Evolutionary conservation across 2,888 invertebrate species (phyloP), one percentile per base, ranked within the genome.

Genomic region (Agriopis marginaria): DNA sequence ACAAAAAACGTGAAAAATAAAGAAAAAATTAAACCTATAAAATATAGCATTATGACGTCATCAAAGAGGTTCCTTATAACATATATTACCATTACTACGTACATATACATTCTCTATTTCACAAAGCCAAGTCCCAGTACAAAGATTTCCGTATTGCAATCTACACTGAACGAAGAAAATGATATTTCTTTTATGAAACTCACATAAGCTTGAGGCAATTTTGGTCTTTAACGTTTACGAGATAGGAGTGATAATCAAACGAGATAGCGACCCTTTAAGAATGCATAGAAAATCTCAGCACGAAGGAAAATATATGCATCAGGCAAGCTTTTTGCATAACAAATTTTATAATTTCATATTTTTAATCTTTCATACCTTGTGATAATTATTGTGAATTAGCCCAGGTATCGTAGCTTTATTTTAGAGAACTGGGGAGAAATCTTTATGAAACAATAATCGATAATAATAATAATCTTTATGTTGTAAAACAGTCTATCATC

Each of bases 91-190:
- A 32, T 32, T 32, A 32, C 5, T 32, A 3, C 5, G 32, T 32
- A 32, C 32, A 9, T 14, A 50, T 7, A 11, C 11, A 39, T 47
- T 42, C 42, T 40, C 45, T 23, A 51, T 58, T 42, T 53, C 42
- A 51, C 59, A 60, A 60, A 68, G 54, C 47, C 51, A n/a, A 23
- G 49, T 55, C 53, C 3, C 42, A 39, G 63, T n/a, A 49, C 68
- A 60, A 64, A 68, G 47, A 68, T 59, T 14, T 68, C 63, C 54
- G 63, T 47, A 23, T 60, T 54, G 63, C 53, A 60, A 60, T 54
- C 42, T 53, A 59, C 56, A 39, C 61, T 56, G n/a, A 55, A 53
- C 32, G 42, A 60, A 64, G 63, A 64, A 68, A 64, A 64, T 54
- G 53, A 60, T 42, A 60, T 68, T 59, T 63, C 4, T 63, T 61